Evolutionary conservation across 2,888 invertebrate species (phyloP), one percentile per base, ranked within the genome.

Genomic region (Drosophila emarginata): DNA sequence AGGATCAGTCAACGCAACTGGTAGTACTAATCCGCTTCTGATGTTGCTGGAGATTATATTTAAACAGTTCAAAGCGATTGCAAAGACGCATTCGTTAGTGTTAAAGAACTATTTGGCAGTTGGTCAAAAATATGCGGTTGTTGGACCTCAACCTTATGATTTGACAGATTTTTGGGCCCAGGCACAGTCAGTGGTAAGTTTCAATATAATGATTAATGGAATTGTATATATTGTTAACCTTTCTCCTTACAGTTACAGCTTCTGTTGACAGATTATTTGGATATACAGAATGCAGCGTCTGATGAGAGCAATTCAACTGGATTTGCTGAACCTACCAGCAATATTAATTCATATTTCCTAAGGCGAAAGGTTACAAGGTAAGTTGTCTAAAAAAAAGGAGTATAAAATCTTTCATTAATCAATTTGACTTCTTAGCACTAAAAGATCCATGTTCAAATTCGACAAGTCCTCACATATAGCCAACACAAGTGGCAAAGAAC

Each of bases 81-180:
- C 97, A 18, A 94, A 94, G 70, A 95, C 95, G n/a, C 97, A 97
- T 89, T 92, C 94, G 21, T 91, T 94, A 51, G 93, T 97, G 14
- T 91, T 96, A 2, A 94, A 94, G 86, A 94, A 93, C 79, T 95
- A 93, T 87, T 92, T 93, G 73, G 93, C 94, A 81, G 94, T 95
- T 53, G 93, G 93, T n/a, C 93, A 93, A 75, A 93, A 93, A 61
- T 93, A 94, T 87, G 90, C 95, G 53, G 89, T 91, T 4, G 89
- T 88, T 2, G 89, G 89, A 11, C 89, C 91, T 0, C 87, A 86
- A 36, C 84, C 89, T 3, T 96, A 96, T 89, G 94, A 94, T 86
- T 94, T 95, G 89, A 93, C 95, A 40, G 96, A 97, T 89, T 97
- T 97, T 78, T 98, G 98, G 98, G 94, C 95, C 50, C 96, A 97